A percentile compares a stretch with the other conserved stretches of the same genome.
phyloP scores from a whole-genome alignment of 2,113 vertebrate genomes.

The Larimichthys crocea region DNA sequence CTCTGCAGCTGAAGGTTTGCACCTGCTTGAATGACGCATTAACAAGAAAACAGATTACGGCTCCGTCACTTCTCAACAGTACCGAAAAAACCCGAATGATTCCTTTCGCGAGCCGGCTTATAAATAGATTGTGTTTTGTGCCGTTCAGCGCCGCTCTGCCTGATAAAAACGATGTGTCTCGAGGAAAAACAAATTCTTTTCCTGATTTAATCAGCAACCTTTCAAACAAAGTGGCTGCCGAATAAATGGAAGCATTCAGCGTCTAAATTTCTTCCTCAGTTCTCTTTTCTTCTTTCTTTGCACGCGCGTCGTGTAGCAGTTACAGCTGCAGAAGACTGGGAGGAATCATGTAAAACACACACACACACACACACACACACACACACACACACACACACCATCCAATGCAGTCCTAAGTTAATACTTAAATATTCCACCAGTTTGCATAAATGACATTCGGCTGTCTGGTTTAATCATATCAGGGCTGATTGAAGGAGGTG shows the following conservation, averaged over 20 bases:
- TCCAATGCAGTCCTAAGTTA: background rate
- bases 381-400: too few species aligned
- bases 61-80: background rate
- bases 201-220: slow-evolving; percentile 24
- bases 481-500: background rate
- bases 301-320: background rate
- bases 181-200: background rate
- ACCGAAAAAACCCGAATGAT: background rate
- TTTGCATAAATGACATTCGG: background rate
- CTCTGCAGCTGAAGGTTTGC: slow-evolving; percentile 2
- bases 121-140: background rate
- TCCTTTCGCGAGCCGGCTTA: background rate
- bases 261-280: background rate
- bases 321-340: background rate
- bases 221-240: slow-evolving; percentile 8
- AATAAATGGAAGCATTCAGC: slow-evolving; percentile 1
- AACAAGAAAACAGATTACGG: slow-evolving; percentile 21
- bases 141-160: background rate
- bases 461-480: background rate
- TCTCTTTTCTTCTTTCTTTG: background rate
- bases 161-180: slow-evolving; percentile 10
- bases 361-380: too few species aligned
- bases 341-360: background rate
- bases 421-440: background rate
- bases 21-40: background rate